phyloP scores from a whole-genome alignment of 1,140 invertebrate genomes.

The Idris sp. region DNA sequence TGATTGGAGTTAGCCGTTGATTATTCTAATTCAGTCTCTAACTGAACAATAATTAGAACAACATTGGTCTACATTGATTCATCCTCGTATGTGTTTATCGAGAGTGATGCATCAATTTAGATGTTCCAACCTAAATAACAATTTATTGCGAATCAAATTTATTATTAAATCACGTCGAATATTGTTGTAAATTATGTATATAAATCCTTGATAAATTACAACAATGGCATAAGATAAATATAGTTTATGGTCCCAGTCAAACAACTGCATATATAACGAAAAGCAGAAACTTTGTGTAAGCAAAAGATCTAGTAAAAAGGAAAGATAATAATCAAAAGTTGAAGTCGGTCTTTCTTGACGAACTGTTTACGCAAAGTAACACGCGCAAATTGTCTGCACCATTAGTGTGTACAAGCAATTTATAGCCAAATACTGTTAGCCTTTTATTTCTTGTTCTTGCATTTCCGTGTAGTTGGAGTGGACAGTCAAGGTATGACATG shows the following conservation, averaged over 20 bases:
- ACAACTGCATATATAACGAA: constrained; percentile 38
- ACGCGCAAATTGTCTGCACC: constrained; percentile 58
- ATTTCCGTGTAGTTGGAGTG: constrained; percentile 58
- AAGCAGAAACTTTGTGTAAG: constrained; percentile 55
- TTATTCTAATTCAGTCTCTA: constrained; percentile 13
- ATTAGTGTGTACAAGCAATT: constrained; percentile 9
- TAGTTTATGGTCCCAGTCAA: constrained; percentile 28
- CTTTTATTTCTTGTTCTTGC: constrained; percentile 39
- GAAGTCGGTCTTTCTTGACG: constrained; percentile 38
- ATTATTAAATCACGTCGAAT: too few relatives aligned
- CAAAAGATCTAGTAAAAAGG: constrained; percentile 39
- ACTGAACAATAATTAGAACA: constrained; percentile 42
- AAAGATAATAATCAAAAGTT: constrained; percentile 56
- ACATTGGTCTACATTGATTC: constrained; percentile 51
- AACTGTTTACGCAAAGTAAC: constrained; percentile 49
- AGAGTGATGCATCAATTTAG: constrained; percentile 44
- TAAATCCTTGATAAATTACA: too few relatives aligned
- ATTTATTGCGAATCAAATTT: background rate
- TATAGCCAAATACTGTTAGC: constrained; percentile 28
- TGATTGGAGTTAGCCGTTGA: too few relatives aligned
- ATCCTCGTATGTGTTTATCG: constrained; percentile 36
- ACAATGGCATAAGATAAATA: constrained; percentile 35
- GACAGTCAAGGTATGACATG: constrained; percentile 61
- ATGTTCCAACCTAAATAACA: too few relatives aligned
- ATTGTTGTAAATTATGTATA: too few relatives aligned